phyloP scores from a whole-genome alignment of 2,797 vertebrate species.

The Brachyalestes nurse region DNA sequence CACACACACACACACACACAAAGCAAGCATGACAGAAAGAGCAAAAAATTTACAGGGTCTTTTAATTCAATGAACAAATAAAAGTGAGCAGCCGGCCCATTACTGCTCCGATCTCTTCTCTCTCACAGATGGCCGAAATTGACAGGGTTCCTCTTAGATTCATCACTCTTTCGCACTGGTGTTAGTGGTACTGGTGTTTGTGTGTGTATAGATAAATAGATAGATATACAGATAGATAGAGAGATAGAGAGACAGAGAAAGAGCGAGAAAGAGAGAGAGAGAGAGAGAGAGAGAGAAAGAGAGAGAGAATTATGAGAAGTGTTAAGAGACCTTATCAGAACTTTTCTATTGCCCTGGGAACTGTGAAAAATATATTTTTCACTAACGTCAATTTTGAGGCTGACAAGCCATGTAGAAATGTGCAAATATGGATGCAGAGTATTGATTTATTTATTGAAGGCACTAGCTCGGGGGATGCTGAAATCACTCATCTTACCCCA shows the following conservation, averaged over 20 bases:
- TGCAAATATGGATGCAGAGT: slow-evolving; percentile 65
- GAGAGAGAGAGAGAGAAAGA: neutral
- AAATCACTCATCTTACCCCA: slow-evolving; percentile 61
- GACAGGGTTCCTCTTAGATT: slow-evolving; percentile 40
- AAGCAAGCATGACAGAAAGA: slow-evolving; percentile 14
- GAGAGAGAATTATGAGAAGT: slow-evolving; percentile 41
- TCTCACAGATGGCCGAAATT: neutral
- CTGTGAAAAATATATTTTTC: slow-evolving; percentile 62
- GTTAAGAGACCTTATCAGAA: slow-evolving; percentile 65
- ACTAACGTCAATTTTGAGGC: slow-evolving; percentile 65
- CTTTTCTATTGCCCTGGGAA: slow-evolving; percentile 60
- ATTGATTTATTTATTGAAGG: slow-evolving; percentile 71
- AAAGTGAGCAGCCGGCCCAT: slow-evolving; percentile 33
- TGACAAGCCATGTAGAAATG: slow-evolving; percentile 66
- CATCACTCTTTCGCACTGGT: slow-evolving; percentile 33
- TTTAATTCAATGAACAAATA: slow-evolving; percentile 46
- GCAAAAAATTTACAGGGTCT: slow-evolving; percentile 30
- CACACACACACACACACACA: slow-evolving; percentile 35
- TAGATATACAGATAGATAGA: too few species aligned
- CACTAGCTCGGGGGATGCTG: slow-evolving; percentile 54
- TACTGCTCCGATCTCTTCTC: slow-evolving; percentile 25
- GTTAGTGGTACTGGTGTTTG: neutral
- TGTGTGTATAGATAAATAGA: too few species aligned
- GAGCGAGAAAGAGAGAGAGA: neutral
- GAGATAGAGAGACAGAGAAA: neutral